Evolutionary conservation across 2,797 vertebrate species (phyloP), one percentile per base, ranked within the genome.

Genomic region (Clarias laeviceps): DNA sequence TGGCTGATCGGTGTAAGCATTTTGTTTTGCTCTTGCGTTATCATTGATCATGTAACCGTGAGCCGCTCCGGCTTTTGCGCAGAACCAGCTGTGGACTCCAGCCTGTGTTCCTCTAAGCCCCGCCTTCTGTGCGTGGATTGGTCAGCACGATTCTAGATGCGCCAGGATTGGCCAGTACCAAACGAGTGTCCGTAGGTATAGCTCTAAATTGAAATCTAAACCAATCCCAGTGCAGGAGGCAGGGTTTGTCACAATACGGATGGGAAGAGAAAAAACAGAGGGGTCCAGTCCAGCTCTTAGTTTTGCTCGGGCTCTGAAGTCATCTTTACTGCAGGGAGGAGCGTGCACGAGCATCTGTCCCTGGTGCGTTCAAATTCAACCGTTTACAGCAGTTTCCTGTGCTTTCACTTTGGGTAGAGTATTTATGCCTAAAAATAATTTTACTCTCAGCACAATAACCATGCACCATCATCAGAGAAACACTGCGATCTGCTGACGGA

Each of bases 271-370:
- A 14, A 50, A 68, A 61, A 32, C 22, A 6, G 15, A 34, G 6
- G 18, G 87, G 89, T 95, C 95, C 94, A 90, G 4, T 90, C 93
- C 95, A 68, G 90, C 59, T 76, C 69, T 84, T 84, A 50, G 7
- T 27, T 2, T 94, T 27, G 62, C 73, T 92, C 91, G 89, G 89
- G 85, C 92, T 88, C 89, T 82, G 84, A 74, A 93, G 87, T 90
- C 86, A 83, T 87, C 92, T 95, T 66, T 95, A 94, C 95, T 94
- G 95, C 95, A 96, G 94, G 95, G 95, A 95, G 95, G 95, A 96
- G 95, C 94, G 91, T 92, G 94, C 15, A 40, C 1, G 91, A 93
- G 93, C 95, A 95, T 94, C 95, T 87, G 92, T 87, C 76, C 85
- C 68, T 59, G 82, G 92, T 92, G 94, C 93, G 92, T 94, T 93